phyloP scores from a whole-genome alignment of 2,797 vertebrate species.

The Siniperca scherzeri region DNA sequence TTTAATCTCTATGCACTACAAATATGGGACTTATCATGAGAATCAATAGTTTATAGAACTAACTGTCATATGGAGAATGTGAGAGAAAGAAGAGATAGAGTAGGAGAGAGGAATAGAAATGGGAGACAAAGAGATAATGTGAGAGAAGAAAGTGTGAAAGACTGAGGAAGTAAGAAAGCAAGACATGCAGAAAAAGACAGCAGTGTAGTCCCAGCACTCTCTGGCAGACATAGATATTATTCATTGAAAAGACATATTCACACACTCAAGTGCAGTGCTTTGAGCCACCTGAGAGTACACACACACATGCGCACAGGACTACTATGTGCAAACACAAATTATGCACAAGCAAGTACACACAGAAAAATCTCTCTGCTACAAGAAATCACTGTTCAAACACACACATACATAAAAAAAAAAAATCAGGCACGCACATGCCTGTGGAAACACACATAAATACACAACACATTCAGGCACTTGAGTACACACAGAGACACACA shows the following conservation, averaged over 20 bases:
- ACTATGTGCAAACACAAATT: conserved; percentile 28
- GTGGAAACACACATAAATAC: conserved; percentile 16
- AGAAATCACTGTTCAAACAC: conserved; percentile 31
- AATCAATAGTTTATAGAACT: conserved; percentile 35
- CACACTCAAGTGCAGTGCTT: conserved; percentile 63
- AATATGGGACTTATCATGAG: conserved; percentile 57
- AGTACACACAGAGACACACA: conserved; percentile 12
- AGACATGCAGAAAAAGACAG: conserved; percentile 26
- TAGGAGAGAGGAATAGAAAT: conserved; percentile 14
- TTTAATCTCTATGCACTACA: conserved; percentile 56
- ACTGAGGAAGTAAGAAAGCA: conserved; percentile 30
- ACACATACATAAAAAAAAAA: conserved; percentile 12
- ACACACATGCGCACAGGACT: conserved; percentile 12
- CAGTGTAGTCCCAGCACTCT: conserved; percentile 52
- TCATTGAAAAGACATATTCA: conserved; percentile 69
- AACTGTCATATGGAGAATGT: conserved; percentile 13
- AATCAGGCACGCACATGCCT: conserved; percentile 18
- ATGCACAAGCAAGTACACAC: conserved; percentile 10
- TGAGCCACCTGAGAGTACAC: conserved; percentile 71
- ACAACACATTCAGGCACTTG: conserved; percentile 19
- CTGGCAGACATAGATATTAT: conserved; percentile 75
- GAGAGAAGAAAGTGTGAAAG: conserved; percentile 33
- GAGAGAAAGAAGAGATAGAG: conserved; percentile 17
- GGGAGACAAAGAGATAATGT: conserved; percentile 30
- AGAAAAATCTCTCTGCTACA: neutral